These are phyloP conservation scores for Neotoma lepida DNA, from an alignment of 2,113 vertebrate species.

Conservation along the genomic window DNA sequence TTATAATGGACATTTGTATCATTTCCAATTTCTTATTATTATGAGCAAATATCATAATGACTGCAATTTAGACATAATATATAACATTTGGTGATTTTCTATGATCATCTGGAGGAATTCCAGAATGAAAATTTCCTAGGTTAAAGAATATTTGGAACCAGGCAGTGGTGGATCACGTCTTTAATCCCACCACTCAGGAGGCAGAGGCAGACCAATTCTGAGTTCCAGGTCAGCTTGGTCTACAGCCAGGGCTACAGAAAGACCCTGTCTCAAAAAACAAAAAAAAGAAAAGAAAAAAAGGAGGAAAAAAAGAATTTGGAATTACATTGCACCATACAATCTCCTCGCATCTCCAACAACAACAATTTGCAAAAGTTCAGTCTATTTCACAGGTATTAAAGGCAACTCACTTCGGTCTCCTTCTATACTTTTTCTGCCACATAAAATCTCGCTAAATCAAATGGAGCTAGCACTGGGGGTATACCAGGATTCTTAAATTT, in stretches of 20 bases:
- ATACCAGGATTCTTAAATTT: neutral
- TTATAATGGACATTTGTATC: neutral
- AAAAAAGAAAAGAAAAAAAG: too few relatives aligned
- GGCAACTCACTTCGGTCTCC: neutral
- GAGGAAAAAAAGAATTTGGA: neutral
- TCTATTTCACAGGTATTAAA: neutral
- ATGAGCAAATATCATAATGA: neutral
- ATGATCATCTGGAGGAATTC: neutral
- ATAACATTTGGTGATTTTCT: constrained; percentile 34
- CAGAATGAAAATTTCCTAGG: constrained; percentile 40
- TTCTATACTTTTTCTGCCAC: neutral
- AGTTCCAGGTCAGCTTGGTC: too few relatives aligned
- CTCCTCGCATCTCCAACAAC: neutral
- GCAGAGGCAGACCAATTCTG: too few relatives aligned
- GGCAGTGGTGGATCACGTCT: neutral
- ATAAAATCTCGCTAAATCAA: constrained; percentile 45
- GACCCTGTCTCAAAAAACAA: too few relatives aligned
- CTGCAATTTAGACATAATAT: constrained; percentile 28
- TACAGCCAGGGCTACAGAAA: neutral
- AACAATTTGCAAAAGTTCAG: neutral
- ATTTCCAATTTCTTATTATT: constrained; percentile 32
- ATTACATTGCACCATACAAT: neutral
- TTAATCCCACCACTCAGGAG: too few relatives aligned
- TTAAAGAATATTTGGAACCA: neutral
- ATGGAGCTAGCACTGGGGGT: neutral